These are phyloP conservation scores for Myotis myotis DNA, from an alignment of 2,797 vertebrate species.

Conservation along the genomic window DNA sequence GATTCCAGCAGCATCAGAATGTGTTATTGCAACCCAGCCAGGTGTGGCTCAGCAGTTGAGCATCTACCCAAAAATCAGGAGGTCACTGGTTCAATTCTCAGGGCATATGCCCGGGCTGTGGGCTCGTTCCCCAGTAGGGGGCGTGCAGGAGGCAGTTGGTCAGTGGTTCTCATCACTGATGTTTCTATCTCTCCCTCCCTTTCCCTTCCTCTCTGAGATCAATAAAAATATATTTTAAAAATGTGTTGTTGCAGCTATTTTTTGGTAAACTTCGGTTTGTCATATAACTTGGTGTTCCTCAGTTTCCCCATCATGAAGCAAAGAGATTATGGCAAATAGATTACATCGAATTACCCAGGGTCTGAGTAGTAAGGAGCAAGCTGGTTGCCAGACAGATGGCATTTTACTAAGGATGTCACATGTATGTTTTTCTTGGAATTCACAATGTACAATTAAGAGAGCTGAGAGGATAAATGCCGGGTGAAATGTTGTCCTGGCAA, in stretches of 20 bases:
- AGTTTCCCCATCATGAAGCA: background rate
- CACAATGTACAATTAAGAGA: slow-evolving; percentile 11
- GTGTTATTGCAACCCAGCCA: background rate
- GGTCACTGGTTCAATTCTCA: too few relatives aligned
- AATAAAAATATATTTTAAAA: too few relatives aligned
- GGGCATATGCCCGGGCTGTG: too few relatives aligned
- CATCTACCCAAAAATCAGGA: too few relatives aligned
- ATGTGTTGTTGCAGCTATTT: background rate
- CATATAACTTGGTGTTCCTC: background rate
- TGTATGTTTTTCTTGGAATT: slow-evolving; percentile 26
- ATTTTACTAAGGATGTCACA: slow-evolving; percentile 10
- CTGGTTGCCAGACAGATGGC: background rate
- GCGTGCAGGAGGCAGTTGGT: too few relatives aligned
- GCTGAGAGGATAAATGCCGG: background rate
- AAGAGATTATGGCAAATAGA: background rate
- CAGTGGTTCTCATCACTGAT: too few relatives aligned
- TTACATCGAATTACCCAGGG: background rate
- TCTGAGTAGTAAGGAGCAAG: background rate
- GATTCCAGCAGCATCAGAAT: background rate
- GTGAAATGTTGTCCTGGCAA: slow-evolving; percentile 42
- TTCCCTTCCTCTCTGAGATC: too few relatives aligned
- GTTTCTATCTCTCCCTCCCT: too few relatives aligned
- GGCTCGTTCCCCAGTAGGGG: too few relatives aligned
- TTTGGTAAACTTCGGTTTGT: background rate
- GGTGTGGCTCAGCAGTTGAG: too few relatives aligned